Percentiles rank a stretch among this genome's conserved stretches.
phyloP scores from a whole-genome alignment of 2,113 vertebrate species.

The Pteruthius melanotis region DNA sequence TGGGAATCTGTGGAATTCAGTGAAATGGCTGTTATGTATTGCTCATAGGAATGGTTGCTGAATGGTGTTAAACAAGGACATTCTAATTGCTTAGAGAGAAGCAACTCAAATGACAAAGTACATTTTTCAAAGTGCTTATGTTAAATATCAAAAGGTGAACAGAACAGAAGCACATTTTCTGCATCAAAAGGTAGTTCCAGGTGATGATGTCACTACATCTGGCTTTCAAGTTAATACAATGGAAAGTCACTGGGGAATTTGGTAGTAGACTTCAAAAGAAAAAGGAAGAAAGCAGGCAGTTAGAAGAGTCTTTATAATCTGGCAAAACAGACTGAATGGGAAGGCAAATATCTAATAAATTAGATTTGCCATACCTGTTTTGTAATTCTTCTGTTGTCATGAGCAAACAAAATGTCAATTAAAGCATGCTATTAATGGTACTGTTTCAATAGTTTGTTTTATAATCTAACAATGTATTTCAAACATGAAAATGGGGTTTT shows the following conservation, averaged over 20 bases:
- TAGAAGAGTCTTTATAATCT: not conserved
- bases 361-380: not conserved
- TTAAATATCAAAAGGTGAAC: not conserved
- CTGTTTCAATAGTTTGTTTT: not conserved
- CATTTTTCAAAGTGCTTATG: not conserved
- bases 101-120: not conserved
- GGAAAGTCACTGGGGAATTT: not conserved
- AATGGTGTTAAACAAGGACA: not conserved
- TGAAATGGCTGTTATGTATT: not conserved
- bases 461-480: not conserved
- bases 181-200: not conserved
- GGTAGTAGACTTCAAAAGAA: not conserved
- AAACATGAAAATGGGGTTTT: rapidly evolving
- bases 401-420: not conserved
- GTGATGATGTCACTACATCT: not conserved
- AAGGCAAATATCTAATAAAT: not conserved
- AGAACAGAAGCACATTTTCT: not conserved
- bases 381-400: not conserved
- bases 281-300: not conserved
- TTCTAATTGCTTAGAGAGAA: not conserved
- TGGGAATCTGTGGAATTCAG: not conserved
- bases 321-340: not conserved
- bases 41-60: not conserved
- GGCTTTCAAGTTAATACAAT: not conserved
- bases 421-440: not conserved